These are phyloP conservation scores for Myioborus miniatus DNA, from an alignment of 2,797 vertebrate genomes.

Conservation along the genomic window DNA sequence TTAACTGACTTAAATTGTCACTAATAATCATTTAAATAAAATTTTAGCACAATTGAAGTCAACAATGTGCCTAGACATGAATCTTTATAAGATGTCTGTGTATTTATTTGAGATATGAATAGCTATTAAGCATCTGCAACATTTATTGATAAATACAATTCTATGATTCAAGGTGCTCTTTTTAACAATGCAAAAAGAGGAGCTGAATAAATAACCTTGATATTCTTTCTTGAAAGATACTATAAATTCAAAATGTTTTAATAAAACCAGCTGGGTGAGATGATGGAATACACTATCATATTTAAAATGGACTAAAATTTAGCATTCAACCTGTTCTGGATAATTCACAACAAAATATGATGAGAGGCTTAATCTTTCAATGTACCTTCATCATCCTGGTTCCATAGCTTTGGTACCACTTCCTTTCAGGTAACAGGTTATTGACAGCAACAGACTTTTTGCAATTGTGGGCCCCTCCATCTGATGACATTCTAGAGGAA, in stretches of 20 bases:
- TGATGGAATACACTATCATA: background rate
- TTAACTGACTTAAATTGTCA: background rate
- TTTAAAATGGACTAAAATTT: background rate
- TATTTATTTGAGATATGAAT: background rate
- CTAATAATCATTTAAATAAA: background rate
- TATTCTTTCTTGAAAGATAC: background rate
- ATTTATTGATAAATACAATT: background rate
- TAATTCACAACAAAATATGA: background rate
- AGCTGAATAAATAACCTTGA: background rate
- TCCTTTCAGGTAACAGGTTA: constrained; percentile 89
- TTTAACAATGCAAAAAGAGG: background rate
- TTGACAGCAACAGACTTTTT: constrained; percentile 92
- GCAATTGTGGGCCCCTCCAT: constrained; percentile 94
- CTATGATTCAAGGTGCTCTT: background rate
- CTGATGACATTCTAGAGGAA: constrained; percentile 86
- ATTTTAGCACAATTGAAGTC: background rate
- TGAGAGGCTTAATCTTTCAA: background rate
- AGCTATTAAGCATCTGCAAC: background rate
- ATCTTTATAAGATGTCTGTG: background rate
- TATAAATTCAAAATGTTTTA: background rate
- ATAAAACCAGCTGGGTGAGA: background rate
- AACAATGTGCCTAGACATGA: background rate
- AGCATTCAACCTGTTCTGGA: background rate
- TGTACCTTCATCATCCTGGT: background rate
- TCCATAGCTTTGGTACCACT: constrained; percentile 1